Evolutionary conservation across 1,140 invertebrate genomes (phyloP), one percentile per base, ranked within the genome.

Genomic region (Aphelenchoides fujianensis): DNA sequence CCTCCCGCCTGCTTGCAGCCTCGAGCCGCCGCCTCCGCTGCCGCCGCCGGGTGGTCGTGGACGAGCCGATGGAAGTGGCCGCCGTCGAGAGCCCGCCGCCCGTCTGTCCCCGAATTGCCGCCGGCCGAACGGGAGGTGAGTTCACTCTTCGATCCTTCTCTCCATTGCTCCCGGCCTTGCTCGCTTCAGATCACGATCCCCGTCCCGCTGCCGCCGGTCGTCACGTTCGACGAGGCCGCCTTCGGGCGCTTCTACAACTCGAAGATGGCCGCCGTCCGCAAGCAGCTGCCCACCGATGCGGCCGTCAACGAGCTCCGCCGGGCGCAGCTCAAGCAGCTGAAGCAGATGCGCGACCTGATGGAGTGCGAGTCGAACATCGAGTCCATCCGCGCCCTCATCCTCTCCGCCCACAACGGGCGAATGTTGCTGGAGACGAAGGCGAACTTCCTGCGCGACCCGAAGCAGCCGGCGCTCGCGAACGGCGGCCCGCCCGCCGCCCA

Each of bases 11-110:
- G 41, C 23, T 48, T 48, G 12, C 23, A 59, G 5, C 7, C 55
- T 59, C 23, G 27, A 59, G 34, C 55, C 55, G 5, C 55, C 55
- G 7, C 55, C 55, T 7, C 5, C 55, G 5, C 12, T 19, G 55
- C 55, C 55, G 28, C 5, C 5, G n/a, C n/a, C n/a, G n/a, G 5
- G 5, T 59, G 5, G 5, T 59, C 7, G 7, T 59, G 55, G 19
- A 59, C 23, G 55, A 59, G 19, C 55, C 55, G 7, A 59, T 59
- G 55, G 55, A 59, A 7, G 55, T 48, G 41, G 41, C 23, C 12
- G 23, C n/a, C n/a, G n/a, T 7, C 34, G 55, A 59, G 5, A 59
- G 55, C 23, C 55, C 55, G n/a, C n/a, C n/a, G n/a, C 19, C 5
- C 23, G 28, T 19, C 55, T 16, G 27, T 7, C 27, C 55, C 55